Evolutionary conservation across 2,888 invertebrate genomes (phyloP).

Genomic region (Neelides folsomi): DNA sequence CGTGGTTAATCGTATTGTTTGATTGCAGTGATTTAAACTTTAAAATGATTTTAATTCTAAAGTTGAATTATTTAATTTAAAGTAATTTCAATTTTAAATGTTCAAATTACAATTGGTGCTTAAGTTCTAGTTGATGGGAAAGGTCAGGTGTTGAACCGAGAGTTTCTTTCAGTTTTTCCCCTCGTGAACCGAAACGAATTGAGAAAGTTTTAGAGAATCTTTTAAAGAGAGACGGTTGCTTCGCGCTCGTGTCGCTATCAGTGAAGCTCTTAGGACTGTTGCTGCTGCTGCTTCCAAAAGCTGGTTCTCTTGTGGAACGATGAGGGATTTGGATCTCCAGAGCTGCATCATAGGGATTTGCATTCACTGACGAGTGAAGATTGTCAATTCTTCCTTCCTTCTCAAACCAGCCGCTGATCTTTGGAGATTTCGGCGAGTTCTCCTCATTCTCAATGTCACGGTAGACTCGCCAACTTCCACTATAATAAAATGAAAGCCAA

Average conservation of each 20-base stretch:
- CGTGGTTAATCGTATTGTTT: neutral
- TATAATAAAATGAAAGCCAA: constrained; percentile 9
- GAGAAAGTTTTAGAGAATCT: constrained; percentile 33
- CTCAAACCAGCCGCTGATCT: neutral
- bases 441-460: constrained; percentile 24
- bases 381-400: constrained; percentile 1
- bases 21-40: too few relatives aligned
- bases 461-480: constrained; percentile 30
- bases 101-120: neutral
- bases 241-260: neutral
- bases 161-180: constrained; percentile 17
- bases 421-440: neutral
- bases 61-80: too few relatives aligned
- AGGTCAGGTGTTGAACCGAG: constrained; percentile 31
- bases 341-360: constrained; percentile 21
- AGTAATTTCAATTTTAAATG: too few relatives aligned
- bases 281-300: constrained; percentile 8
- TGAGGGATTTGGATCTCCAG: constrained; percentile 4
- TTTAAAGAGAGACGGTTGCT: constrained; percentile 23
- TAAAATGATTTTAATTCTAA: too few relatives aligned
- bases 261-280: constrained; percentile 9
- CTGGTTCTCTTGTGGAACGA: neutral
- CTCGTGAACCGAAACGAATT: constrained; percentile 26
- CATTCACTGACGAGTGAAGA: constrained; percentile 19
- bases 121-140: constrained; percentile 12